Conservation (phyloP, 2,797 vertebrate genomes). For the Brachyrhaphis roseni region DNA sequence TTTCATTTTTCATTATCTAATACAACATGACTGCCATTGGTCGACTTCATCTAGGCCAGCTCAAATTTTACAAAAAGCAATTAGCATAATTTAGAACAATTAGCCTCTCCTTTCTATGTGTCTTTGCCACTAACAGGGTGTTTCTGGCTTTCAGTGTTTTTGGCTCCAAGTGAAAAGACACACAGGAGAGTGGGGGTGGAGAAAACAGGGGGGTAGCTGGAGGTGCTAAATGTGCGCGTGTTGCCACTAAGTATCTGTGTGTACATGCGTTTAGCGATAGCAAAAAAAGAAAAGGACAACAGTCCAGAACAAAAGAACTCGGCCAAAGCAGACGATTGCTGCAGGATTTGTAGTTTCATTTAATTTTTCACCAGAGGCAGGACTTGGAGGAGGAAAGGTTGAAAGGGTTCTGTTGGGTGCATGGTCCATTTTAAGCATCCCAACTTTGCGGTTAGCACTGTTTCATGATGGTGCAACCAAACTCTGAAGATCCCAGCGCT, state of each 20-base stretch:
- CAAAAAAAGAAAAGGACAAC: not conserved
- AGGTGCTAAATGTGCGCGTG: not conserved
- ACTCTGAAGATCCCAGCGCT: conserved; percentile 28
- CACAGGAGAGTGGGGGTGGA: not conserved
- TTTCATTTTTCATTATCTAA: not conserved
- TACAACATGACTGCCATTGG: not conserved
- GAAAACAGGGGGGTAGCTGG: not conserved
- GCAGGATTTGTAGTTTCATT: conserved; percentile 46
- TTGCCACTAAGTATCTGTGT: not conserved
- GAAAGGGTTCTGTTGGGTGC: conserved; percentile 37
- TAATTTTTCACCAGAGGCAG: conserved; percentile 54
- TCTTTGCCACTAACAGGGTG: conserved; percentile 36
- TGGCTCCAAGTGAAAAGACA: conserved; percentile 7
- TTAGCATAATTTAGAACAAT: conserved; percentile 19
- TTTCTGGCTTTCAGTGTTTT: conserved; percentile 48
- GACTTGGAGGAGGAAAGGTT: conserved; percentile 45
- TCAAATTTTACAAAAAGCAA: conserved; percentile 3
- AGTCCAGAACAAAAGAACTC: not conserved
- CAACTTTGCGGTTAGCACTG: conserved; percentile 34
- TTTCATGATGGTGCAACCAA: conserved; percentile 55
- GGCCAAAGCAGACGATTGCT: not conserved
- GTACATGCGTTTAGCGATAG: not conserved
- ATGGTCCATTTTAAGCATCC: conserved; percentile 51
- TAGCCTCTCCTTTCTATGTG: conserved; percentile 22
- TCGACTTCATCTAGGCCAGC: not conserved